These are phyloP conservation scores for Columbina picui DNA, from an alignment of 2,113 vertebrate species.

Conservation along the genomic window DNA sequence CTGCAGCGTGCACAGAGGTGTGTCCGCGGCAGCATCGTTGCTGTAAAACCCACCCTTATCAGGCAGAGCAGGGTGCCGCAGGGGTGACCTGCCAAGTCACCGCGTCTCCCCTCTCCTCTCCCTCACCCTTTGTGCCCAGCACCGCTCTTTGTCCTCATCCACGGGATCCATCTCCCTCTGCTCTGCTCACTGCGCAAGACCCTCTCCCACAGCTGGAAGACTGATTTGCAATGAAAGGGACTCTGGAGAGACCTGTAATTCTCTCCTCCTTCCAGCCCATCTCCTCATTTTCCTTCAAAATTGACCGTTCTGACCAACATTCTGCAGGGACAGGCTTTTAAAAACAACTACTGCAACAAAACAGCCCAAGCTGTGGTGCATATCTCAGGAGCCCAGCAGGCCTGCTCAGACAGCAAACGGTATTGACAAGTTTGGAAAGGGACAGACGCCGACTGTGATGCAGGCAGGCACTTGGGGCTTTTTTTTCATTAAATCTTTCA, in stretches of 20 bases:
- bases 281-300: slow-evolving; percentile 63
- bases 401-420: slow-evolving; percentile 19
- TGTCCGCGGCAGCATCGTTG: slow-evolving; percentile 70
- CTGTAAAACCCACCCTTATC: slow-evolving; percentile 87
- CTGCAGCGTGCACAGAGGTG: slow-evolving; percentile 62
- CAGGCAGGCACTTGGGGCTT: slow-evolving; percentile 58
- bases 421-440: slow-evolving; percentile 69
- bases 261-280: slow-evolving; percentile 14
- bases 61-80: slow-evolving; percentile 73
- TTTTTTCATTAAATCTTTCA: slow-evolving; percentile 74
- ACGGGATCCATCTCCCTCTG: slow-evolving; percentile 40
- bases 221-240: slow-evolving; percentile 22
- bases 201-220: slow-evolving; percentile 53
- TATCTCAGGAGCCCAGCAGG: slow-evolving; percentile 55
- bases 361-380: not conserved
- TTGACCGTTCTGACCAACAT: slow-evolving; percentile 36
- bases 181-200: not conserved
- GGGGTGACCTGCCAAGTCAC: slow-evolving; percentile 81
- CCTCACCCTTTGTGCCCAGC: slow-evolving; percentile 65
- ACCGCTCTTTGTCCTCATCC: slow-evolving; percentile 73
- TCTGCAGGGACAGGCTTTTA: slow-evolving; percentile 47
- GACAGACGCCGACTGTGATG: not conserved
- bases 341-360: slow-evolving; percentile 66
- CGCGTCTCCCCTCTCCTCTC: slow-evolving; percentile 61
- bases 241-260: slow-evolving; percentile 33